Base-by-base conservation (phyloP, 2,888 invertebrate species). In the Physocephala rufipes region DNA sequence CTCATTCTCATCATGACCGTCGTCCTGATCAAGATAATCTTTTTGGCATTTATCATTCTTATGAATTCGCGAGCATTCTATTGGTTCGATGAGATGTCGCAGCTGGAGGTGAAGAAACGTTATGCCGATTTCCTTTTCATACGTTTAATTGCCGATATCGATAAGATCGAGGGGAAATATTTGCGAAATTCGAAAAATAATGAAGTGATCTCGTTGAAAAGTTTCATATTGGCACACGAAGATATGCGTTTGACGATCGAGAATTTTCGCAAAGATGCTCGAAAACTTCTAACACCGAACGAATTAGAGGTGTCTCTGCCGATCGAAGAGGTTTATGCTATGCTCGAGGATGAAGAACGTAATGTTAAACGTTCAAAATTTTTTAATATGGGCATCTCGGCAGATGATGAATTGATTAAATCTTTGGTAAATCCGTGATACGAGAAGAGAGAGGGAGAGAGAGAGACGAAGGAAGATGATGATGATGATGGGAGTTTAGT, bases 241-340 rank as follows among this genome's bases (percentile, higher is more conserved):
- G 82, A 80, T 24, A 82, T 85, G 78, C 77, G 75, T n/a, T 79
- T 79, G 71, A 79, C 80, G 16, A 82, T 85, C 47, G 82, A 81
- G 3, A 76, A 79, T n/a, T 86, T 85, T 47, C 83, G 86, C 26
- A 83, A 82, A 76, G 85, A 85, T 71, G 83, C 83, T 0, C 79
- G 81, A 7, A 84, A 82, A 61, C 72, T 86, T 19, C 72, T 85
- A 63, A 74, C 81, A 49, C 80, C 84, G 24, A 83, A 81, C 64
- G 84, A 85, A 68, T 74, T 80, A 30, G 85, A 85, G 72, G 78
- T 82, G 2, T 76, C 82, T 69, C 73, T 82, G 70, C 81, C 85
- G 43, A 79, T 83, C 36, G 86, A 86, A 70, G 80, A 83, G 7
- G 79, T 85, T 9, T 85, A 81, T 26, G 79, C 80, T 0, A 78